A percentile compares a stretch with the other conserved stretches of the same genome.
Conservation (phyloP, 1,140 invertebrate genomes). For the Arion vulgaris region DNA sequence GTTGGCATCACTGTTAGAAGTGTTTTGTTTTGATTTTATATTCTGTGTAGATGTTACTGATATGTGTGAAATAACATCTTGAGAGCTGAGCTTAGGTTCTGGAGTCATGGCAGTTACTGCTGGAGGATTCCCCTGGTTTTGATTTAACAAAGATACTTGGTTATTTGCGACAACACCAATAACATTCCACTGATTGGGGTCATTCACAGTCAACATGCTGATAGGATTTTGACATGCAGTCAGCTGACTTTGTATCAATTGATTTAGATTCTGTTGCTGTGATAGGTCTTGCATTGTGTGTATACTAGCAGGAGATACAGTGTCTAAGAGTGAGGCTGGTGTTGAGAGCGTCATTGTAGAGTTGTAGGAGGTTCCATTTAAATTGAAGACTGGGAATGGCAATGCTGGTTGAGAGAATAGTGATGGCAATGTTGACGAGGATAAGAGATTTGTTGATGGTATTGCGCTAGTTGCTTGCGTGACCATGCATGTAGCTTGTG, state of each 20-base stretch:
- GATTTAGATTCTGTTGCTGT: slow-evolving; percentile 14
- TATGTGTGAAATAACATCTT: background rate
- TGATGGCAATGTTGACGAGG: background rate
- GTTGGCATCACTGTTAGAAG: background rate
- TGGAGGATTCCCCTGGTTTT: background rate
- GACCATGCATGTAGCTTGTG: slow-evolving; percentile 1
- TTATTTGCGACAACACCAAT: slow-evolving; percentile 25
- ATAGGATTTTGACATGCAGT: slow-evolving; percentile 8
- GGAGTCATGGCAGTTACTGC: background rate
- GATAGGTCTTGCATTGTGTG: background rate
- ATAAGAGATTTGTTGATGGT: background rate
- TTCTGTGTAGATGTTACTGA: background rate
- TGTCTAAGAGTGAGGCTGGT: background rate
- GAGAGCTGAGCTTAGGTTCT: background rate
- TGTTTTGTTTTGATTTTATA: background rate
- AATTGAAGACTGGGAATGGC: background rate
- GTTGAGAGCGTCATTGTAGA: background rate
- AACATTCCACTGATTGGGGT: slow-evolving; percentile 22
- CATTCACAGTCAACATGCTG: background rate
- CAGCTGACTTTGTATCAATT: background rate
- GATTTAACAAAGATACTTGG: background rate
- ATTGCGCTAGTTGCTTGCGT: background rate
- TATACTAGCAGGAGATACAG: background rate
- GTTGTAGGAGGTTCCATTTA: background rate
- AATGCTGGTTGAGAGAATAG: background rate